A percentile compares a stretch with the other conserved stretches of the same genome.
Conservation (phyloP, 1,140 invertebrate genomes). For the Pachypsylla venusta region DNA sequence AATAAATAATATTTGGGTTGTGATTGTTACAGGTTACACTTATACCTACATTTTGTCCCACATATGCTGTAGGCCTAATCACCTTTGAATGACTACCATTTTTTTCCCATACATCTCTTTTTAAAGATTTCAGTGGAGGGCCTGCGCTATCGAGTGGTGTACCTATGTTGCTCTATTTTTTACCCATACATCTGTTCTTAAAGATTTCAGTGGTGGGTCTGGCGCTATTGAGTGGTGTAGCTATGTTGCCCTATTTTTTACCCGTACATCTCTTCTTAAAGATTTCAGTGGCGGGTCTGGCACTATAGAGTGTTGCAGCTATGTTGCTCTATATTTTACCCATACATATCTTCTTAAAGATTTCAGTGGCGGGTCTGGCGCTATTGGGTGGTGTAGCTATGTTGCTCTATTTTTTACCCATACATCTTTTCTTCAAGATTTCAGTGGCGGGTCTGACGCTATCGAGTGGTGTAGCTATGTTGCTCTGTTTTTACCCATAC, state of each 20-base stretch:
- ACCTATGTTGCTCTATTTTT: too few species aligned
- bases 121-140: slow-evolving; percentile 40
- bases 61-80: too few species aligned
- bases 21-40: too few species aligned
- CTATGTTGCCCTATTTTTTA: slow-evolving; percentile 58
- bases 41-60: too few species aligned
- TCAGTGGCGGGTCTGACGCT: too few species aligned
- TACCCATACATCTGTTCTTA: background rate
- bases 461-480: too few species aligned
- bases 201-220: slow-evolving; percentile 48
- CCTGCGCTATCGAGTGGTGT: too few species aligned
- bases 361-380: slow-evolving; percentile 51
- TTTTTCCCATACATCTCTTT: background rate
- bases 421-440: slow-evolving; percentile 21
- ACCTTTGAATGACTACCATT: too few species aligned
- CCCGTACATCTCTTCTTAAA: background rate
- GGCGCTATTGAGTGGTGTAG: slow-evolving; percentile 51
- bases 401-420: too few species aligned
- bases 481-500: too few species aligned
- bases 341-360: background rate
- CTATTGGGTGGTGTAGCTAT: too few species aligned
- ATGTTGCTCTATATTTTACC: slow-evolving; percentile 60
- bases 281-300: slow-evolving; percentile 49
- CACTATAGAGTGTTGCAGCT: slow-evolving; percentile 55
- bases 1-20: too few species aligned